A percentile compares a stretch with the other conserved stretches of the same genome.
These are phyloP conservation scores for Myrmecophaga tridactyla DNA, from an alignment of 2,113 vertebrate genomes.

Conservation along the genomic window DNA sequence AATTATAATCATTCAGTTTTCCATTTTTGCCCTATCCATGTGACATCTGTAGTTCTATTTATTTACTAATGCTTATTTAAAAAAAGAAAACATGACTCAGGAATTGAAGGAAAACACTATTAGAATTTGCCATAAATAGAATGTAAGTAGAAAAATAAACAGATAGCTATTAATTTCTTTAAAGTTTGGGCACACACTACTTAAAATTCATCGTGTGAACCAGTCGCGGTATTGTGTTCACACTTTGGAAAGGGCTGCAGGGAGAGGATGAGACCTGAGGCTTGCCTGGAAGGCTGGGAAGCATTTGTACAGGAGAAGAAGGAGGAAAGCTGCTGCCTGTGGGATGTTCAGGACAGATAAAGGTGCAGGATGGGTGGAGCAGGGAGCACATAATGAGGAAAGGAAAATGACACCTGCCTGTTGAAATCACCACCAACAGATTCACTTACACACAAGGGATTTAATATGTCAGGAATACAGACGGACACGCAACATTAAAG, in stretches of 20 bases:
- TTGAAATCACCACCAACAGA: background rate
- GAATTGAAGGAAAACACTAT: background rate
- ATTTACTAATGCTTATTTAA: background rate
- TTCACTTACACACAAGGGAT: rapidly evolving
- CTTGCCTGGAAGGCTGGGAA: no score
- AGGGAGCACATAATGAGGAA: rapidly evolving
- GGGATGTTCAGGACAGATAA: rapidly evolving
- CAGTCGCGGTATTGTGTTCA: rapidly evolving
- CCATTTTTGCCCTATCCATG: background rate
- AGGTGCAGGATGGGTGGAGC: rapidly evolving
- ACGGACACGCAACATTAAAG: background rate
- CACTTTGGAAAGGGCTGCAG: background rate
- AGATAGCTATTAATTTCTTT: background rate
- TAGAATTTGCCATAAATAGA: background rate
- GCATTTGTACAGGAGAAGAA: rapidly evolving
- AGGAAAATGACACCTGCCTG: background rate
- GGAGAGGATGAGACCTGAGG: background rate
- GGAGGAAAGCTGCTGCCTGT: background rate
- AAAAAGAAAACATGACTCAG: background rate
- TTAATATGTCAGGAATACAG: rapidly evolving
- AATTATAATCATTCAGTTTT: background rate
- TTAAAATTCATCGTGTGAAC: background rate
- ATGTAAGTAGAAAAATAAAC: background rate
- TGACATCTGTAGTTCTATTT: background rate
- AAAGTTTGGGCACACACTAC: background rate